Base-by-base conservation (phyloP, 2,113 vertebrate species). In the Chaetodon trifascialis region DNA sequence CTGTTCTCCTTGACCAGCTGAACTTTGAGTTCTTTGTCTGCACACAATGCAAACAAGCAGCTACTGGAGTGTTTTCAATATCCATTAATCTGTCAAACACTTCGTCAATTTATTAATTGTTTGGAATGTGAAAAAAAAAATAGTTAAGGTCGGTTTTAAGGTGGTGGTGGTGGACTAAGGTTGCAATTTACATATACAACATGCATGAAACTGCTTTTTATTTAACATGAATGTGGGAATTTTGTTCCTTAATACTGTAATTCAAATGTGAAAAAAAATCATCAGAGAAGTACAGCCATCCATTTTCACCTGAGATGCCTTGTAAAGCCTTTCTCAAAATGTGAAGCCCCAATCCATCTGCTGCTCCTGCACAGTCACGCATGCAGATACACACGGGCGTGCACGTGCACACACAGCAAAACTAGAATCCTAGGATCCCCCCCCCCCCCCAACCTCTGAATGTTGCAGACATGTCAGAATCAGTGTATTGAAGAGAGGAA, bases 391-490 rank as follows among this genome's bases (percentile, higher is more conserved):
- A 76, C 56, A 63, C n/a, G 10, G 64, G n/a, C 58, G 42, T 72
- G 65, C 68, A 78, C 3, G 7, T 5, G 23, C 78, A 21, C 38
- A 17, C 54, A 30, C 65, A 84, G 78, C 56, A 81, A 44, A 58
- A 30, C 51, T 4, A 55, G 19, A 60, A n/a, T n/a, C n/a, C n/a
- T n/a, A 38, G 23, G 12, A 10, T 51, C 16, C 7, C 5, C 38
- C 2, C 7, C 52, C 25, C 9, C 25, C 19, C 14, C 62, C 64
- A 68, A 85, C 58, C 70, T 78, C 67, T 10, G 64, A 79, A 59
- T 60, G 72, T n/a, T 71, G 52, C 80, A 42, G 62, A 73, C 65
- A 70, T 78, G 78, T 73, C 86, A 82, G 64, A 51, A 73, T 66
- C 56, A 2, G 6, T 78, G 67, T 55, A 36, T 11, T 40, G 49